phyloP scores from a whole-genome alignment of 2,797 vertebrate genomes.

The Gorsachius magnificus region DNA sequence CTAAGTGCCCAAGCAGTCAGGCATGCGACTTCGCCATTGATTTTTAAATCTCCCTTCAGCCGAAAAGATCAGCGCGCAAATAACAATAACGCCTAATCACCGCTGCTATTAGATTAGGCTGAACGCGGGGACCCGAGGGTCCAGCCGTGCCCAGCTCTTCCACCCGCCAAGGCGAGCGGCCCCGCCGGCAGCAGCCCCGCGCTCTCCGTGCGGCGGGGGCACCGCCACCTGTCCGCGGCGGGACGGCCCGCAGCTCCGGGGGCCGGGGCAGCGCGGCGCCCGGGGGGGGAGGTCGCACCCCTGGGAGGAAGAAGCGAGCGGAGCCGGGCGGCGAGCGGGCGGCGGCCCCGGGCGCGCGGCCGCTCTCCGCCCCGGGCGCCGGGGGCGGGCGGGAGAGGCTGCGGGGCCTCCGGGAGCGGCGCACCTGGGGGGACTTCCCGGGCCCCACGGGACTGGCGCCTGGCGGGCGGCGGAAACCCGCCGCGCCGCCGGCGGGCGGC shows the following conservation, averaged over 20 bases:
- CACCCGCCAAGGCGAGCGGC: background rate
- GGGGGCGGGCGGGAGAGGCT: background rate
- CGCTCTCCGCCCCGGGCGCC: no score
- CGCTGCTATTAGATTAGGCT: background rate
- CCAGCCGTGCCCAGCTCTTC: background rate
- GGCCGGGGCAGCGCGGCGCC: background rate
- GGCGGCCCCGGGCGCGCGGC: no score
- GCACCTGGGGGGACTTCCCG: background rate
- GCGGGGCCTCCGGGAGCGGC: background rate
- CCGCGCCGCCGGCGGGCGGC: no score
- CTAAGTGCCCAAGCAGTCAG: background rate
- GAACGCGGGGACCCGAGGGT: background rate
- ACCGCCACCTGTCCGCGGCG: no score
- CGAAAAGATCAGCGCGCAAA: background rate
- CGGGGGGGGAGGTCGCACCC: background rate
- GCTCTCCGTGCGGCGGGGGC: no score
- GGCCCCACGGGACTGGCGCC: background rate
- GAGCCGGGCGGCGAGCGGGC: background rate
- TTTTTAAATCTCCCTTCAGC: constrained; percentile 38
- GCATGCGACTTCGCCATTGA: constrained; percentile 21
- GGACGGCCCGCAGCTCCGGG: background rate
- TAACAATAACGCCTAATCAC: background rate
- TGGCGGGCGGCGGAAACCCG: background rate
- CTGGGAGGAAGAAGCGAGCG: background rate
- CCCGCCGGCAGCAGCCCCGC: no score